These are phyloP conservation scores for Cephonodes hylas DNA, from an alignment of 2,888 invertebrate genomes.

Conservation along the genomic window DNA sequence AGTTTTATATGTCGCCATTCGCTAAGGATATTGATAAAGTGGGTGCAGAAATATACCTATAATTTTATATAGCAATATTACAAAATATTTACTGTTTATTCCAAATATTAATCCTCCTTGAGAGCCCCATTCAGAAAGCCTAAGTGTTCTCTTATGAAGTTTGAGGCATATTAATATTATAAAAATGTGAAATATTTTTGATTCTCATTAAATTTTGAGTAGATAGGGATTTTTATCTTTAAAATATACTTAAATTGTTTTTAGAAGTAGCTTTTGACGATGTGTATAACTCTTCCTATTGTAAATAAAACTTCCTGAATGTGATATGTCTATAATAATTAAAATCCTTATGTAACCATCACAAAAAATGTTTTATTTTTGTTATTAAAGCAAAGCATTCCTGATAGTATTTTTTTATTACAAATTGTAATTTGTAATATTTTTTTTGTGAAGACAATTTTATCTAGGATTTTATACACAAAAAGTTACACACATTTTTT, in stretches of 20 bases:
- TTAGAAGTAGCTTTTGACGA: constrained; percentile 4
- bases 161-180: not conserved
- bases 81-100: not conserved
- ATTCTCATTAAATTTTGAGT: not conserved
- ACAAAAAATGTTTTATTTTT: not conserved
- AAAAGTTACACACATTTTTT: no score
- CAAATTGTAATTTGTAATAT: no score
- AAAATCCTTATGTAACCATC: not conserved
- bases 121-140: not conserved
- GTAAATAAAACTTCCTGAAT: constrained; percentile 2
- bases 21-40: not conserved
- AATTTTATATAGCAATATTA: not conserved
- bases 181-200: not conserved
- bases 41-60: not conserved
- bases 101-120: not conserved
- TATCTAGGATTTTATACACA: no score
- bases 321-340: not conserved
- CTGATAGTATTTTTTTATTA: not conserved
- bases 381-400: not conserved
- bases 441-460: no score
- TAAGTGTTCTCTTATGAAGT: not conserved
- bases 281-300: constrained; percentile 7
- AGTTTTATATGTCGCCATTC: constrained; percentile 12
- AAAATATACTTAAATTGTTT: not conserved
- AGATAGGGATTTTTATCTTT: not conserved